These are phyloP conservation scores for Tribolium castaneum DNA, from an alignment of 1,140 invertebrate genomes.

Conservation along the genomic window DNA sequence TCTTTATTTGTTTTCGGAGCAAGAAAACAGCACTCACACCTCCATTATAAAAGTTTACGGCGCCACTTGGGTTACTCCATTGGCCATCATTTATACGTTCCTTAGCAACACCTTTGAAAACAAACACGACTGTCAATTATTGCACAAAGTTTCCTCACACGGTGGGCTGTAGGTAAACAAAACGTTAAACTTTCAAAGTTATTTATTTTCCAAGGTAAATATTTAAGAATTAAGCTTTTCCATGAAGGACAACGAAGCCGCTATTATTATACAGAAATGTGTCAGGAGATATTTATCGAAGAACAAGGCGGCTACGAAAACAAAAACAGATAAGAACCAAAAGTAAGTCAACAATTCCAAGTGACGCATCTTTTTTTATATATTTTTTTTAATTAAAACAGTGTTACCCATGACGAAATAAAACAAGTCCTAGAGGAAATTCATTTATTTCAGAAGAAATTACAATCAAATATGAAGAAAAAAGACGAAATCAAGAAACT, in stretches of 20 bases:
- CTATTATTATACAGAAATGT: background rate
- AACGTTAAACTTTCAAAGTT: conserved; percentile 5
- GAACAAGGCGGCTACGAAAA: background rate
- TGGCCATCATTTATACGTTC: conserved; percentile 28
- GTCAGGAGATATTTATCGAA: background rate
- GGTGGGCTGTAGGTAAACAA: conserved; percentile 19
- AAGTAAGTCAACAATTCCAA: background rate
- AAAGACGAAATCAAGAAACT: conserved; percentile 1
- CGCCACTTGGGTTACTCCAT: conserved; percentile 15
- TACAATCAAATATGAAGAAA: background rate
- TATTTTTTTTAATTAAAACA: background rate
- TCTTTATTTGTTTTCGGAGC: conserved; percentile 6
- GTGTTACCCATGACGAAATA: background rate
- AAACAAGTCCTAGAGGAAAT: background rate
- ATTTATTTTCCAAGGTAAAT: conserved; percentile 6
- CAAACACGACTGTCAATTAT: conserved; percentile 28
- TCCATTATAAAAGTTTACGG: conserved; percentile 28
- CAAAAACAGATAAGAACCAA: background rate
- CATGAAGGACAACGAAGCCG: background rate
- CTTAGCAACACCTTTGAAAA: conserved; percentile 23
- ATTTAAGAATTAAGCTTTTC: background rate
- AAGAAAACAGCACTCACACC: background rate
- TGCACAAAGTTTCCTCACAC: background rate
- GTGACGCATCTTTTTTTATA: background rate
- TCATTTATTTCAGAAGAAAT: background rate